A percentile compares a stretch with the other conserved stretches of the same genome.
Evolutionary conservation across 2,797 vertebrate species (phyloP).

Genomic region (Ataeniobius toweri): DNA sequence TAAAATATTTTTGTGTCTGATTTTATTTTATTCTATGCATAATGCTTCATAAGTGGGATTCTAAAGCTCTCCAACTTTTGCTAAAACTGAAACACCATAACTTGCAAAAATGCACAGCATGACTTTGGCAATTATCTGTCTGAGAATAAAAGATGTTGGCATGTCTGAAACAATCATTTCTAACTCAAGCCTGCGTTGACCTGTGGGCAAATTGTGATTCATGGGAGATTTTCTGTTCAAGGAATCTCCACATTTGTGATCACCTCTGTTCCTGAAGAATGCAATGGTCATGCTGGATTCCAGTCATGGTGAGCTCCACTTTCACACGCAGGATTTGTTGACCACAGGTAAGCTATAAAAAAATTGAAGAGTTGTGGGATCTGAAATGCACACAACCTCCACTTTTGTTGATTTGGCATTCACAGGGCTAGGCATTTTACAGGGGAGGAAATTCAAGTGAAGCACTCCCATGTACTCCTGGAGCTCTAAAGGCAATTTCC

Average conservation of each 20-base stretch:
- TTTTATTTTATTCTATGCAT: neutral
- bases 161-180: neutral
- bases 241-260: neutral
- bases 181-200: neutral
- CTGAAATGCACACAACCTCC: conserved; percentile 47
- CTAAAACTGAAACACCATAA: neutral
- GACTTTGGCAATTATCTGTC: neutral
- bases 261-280: neutral
- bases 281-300: neutral
- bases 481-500: conserved; percentile 65
- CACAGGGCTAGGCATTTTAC: conserved; percentile 54
- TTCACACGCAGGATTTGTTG: conserved; percentile 33
- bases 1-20: neutral
- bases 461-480: conserved; percentile 59
- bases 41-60: neutral
- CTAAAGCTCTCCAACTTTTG: neutral
- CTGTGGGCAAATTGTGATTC: neutral
- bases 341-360: conserved; percentile 25
- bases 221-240: neutral
- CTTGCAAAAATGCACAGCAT: neutral
- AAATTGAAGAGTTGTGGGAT: conserved; percentile 17
- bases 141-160: neutral
- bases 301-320: neutral
- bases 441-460: conserved; percentile 61
- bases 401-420: conserved; percentile 64